Evolutionary conservation across 2,797 vertebrate species (phyloP).

Genomic region (Tauraco hartlaubi): DNA sequence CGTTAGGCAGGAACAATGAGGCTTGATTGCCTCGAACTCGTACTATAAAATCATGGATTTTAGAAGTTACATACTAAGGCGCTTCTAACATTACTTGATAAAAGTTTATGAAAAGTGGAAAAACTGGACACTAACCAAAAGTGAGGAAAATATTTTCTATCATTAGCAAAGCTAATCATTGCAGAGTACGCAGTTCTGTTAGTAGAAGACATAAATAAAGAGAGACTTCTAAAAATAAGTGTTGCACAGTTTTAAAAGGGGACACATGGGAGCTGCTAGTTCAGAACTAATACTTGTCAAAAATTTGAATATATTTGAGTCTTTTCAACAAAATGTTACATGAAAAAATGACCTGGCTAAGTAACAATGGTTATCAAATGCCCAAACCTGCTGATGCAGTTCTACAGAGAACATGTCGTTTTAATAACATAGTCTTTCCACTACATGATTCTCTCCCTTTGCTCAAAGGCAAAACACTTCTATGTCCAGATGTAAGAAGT

Average conservation of each 20-base stretch:
- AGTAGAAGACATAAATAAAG: background rate
- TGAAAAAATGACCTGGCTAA: background rate
- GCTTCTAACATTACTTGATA: background rate
- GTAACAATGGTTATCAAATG: background rate
- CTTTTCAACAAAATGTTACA: background rate
- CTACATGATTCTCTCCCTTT: background rate
- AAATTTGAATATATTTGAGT: background rate
- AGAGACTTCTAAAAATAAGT: background rate
- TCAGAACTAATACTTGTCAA: background rate
- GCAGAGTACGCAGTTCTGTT: background rate
- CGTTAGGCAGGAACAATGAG: no score
- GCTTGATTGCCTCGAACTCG: no score
- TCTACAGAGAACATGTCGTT: background rate
- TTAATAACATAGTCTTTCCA: background rate
- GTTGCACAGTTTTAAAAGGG: background rate
- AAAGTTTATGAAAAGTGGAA: background rate
- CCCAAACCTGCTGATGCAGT: background rate
- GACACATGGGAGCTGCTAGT: background rate
- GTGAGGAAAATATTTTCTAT: background rate
- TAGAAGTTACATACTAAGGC: background rate
- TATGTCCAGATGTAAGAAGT: background rate
- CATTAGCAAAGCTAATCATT: background rate
- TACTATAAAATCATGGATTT: background rate
- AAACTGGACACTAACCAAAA: background rate
- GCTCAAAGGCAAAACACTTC: background rate